phyloP scores from a whole-genome alignment of 2,888 invertebrate species.

The Liodrosophila aerea region DNA sequence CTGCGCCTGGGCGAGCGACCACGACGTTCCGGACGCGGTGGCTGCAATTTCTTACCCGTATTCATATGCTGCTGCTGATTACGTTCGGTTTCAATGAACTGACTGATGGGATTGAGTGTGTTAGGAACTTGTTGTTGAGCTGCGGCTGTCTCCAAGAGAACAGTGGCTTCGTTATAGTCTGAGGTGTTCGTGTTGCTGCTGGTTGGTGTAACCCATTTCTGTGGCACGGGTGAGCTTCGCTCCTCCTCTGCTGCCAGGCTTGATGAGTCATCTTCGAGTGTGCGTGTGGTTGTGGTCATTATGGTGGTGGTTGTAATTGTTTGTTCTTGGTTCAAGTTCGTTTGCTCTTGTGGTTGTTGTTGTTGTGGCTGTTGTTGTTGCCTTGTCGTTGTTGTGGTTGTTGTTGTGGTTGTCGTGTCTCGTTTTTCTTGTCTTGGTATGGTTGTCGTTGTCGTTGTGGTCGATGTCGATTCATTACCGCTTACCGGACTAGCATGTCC shows the following conservation, averaged over 20 bases:
- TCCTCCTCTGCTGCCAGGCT: conserved; percentile 27
- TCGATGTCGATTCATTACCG: conserved; percentile 62
- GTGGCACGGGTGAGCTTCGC: conserved; percentile 16
- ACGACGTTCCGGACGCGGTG: conserved; percentile 64
- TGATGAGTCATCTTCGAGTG: conserved; percentile 34
- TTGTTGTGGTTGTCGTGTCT: conserved; percentile 17
- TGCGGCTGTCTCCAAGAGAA: too few relatives aligned
- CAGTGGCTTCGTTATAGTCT: conserved; percentile 21
- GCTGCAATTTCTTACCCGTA: conserved; percentile 57
- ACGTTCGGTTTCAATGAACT: conserved; percentile 58
- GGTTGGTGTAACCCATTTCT: conserved; percentile 44
- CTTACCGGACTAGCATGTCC: conserved; percentile 83
- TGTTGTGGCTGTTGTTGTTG: conserved; percentile 43
- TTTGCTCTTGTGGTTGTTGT: conserved; percentile 36
- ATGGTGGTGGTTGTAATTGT: conserved; percentile 37
- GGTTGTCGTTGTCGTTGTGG: conserved; percentile 20
- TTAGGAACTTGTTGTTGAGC: conserved; percentile 40
- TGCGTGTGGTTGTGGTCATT: conserved; percentile 42
- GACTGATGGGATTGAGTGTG: conserved; percentile 37
- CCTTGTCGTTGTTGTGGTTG: conserved; percentile 42
- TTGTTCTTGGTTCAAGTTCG: conserved; percentile 38
- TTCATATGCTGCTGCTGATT: conserved; percentile 38
- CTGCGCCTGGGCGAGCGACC: conserved; percentile 78
- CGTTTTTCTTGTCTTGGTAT: conserved; percentile 38
- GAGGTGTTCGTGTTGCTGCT: conserved; percentile 24